phyloP scores from a whole-genome alignment of 1,140 invertebrate genomes.

The Saccostrea glomerata region DNA sequence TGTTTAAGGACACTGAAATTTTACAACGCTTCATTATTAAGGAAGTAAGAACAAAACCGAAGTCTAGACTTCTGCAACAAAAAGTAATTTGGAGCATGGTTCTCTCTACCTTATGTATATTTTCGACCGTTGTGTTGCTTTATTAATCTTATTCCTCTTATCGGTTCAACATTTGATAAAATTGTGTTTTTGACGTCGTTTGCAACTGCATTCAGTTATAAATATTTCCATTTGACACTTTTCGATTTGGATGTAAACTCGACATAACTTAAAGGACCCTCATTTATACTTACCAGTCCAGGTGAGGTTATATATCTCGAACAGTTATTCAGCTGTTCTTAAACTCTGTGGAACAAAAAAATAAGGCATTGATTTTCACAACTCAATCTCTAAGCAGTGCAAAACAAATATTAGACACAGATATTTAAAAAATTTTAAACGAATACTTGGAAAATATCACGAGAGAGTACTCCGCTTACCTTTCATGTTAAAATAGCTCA shows the following conservation, averaged over 20 bases:
- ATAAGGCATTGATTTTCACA: too few species aligned
- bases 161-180: slow-evolving; percentile 6
- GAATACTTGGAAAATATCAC: too few species aligned
- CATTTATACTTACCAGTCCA: not conserved
- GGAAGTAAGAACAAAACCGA: not conserved
- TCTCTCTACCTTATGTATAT: too few species aligned
- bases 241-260: not conserved
- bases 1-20: not conserved
- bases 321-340: too few species aligned
- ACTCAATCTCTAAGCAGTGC: too few species aligned
- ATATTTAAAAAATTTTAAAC: too few species aligned
- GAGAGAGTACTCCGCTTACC: too few species aligned
- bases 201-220: not conserved
- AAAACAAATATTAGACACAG: too few species aligned
- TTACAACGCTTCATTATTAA: not conserved
- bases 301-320: not conserved
- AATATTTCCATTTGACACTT: not conserved
- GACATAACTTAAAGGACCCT: not conserved
- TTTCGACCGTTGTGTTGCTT: too few species aligned
- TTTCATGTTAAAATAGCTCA: too few species aligned
- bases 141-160: not conserved
- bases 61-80: not conserved
- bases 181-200: not conserved
- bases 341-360: too few species aligned
- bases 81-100: not conserved